Conservation (phyloP, 30 jellyfish, hydroid and myxozoan genomes). For the Hydractinia symbiolongicarpus region DNA sequence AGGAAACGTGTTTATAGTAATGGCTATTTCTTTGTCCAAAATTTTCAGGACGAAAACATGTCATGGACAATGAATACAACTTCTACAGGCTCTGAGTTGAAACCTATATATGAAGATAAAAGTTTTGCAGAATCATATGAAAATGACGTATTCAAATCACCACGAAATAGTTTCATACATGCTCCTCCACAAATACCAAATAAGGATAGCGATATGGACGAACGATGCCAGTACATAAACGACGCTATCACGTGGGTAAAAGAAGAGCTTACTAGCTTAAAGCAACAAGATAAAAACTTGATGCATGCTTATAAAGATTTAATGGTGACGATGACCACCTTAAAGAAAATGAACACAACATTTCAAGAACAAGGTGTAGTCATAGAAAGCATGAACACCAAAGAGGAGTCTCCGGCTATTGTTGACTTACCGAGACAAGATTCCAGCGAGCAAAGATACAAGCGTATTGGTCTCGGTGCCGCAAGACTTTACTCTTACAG, state of each 20-base stretch:
- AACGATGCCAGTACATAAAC: neutral
- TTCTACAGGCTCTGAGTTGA: neutral
- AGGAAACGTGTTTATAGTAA: too few species aligned
- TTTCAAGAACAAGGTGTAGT: neutral
- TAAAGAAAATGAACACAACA: conserved; percentile 8
- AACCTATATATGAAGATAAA: neutral
- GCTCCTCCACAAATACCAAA: conserved; percentile 3
- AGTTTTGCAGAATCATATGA: neutral
- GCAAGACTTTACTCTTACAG: conserved; percentile 6
- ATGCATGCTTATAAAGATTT: conserved; percentile 4
- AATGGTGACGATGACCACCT: neutral
- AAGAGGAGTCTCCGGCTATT: conserved; percentile 13
- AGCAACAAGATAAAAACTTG: conserved; percentile 6
- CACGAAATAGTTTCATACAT: neutral
- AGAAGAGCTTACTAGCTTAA: neutral
- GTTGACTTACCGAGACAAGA: neutral
- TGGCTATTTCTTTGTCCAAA: too few species aligned
- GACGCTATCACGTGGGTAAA: neutral
- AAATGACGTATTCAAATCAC: neutral
- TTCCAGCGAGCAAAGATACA: neutral
- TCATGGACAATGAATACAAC: too few species aligned
- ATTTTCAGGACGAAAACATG: too few species aligned
- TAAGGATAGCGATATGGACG: neutral
- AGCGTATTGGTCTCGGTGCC: neutral
- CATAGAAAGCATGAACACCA: neutral